Evolutionary conservation across 2,888 invertebrate species (phyloP).

Genomic region (Metalampra italica): DNA sequence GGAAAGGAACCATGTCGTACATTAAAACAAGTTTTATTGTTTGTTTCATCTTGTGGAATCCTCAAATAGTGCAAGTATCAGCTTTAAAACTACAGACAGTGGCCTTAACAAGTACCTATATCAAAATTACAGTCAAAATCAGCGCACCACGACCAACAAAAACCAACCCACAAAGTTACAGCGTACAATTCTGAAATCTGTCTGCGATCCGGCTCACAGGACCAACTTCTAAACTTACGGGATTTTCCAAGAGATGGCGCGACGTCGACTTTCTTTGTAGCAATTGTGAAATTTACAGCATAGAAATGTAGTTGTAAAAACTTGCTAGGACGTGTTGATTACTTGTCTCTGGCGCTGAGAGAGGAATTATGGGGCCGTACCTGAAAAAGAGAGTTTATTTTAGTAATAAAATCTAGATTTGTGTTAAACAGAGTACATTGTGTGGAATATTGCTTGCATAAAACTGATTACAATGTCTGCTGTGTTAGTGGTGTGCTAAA

Average conservation of each 20-base stretch:
- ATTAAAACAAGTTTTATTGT: too few relatives aligned
- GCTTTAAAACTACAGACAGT: too few relatives aligned
- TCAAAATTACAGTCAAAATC: neutral
- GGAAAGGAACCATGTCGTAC: too few relatives aligned
- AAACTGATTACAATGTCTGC: neutral
- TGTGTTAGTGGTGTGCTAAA: too few relatives aligned
- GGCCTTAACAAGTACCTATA: too few relatives aligned
- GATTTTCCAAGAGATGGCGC: slow-evolving; percentile 33
- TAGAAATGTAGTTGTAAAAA: slow-evolving; percentile 23
- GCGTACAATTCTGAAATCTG: slow-evolving; percentile 9
- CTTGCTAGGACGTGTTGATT: slow-evolving; percentile 25
- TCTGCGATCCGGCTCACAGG: slow-evolving; percentile 27
- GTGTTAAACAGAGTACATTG: neutral
- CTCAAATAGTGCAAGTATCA: too few relatives aligned
- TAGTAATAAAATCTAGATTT: slow-evolving; percentile 1
- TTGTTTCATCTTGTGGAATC: too few relatives aligned
- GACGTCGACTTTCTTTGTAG: slow-evolving; percentile 34
- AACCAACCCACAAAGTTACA: slow-evolving; percentile 13
- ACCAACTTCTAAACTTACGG: slow-evolving; percentile 37
- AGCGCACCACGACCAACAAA: slow-evolving; percentile 7
- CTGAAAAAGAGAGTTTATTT: slow-evolving; percentile 28
- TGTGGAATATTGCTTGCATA: neutral
- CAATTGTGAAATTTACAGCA: slow-evolving; percentile 44
- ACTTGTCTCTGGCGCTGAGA: slow-evolving; percentile 14
- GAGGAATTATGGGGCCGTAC: slow-evolving; percentile 26